Evolutionary conservation across 2,797 vertebrate species (phyloP), one percentile per base, ranked within the genome.

Genomic region (Anableps anableps): DNA sequence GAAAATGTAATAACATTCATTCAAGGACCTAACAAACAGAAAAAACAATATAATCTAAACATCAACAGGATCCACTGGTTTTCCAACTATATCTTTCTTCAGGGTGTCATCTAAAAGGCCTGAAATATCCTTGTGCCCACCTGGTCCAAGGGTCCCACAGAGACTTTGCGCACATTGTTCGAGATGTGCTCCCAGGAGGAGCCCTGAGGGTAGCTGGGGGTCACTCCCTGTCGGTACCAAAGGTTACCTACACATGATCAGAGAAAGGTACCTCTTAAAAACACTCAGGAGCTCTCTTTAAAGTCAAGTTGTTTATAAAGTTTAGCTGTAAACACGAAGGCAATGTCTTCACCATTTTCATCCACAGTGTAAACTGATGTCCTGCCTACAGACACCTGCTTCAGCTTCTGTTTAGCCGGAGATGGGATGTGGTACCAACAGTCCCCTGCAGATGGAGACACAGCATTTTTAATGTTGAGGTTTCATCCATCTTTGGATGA

Each of bases 371-470:
- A 97, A 55, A 99, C 96, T 0, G 98, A 97, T 0, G 97, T 99
- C 92, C 96, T 95, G n/a, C 99, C 99, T 0, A 99, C 97, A 0
- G 98, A 99, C 75, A 98, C 97, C 89, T 99, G 98, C 83, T 96
- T 97, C 76, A 99, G 84, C 91, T 97, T 98, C 92, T 99, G 98
- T 50, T 97, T 97, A 34, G 95, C 89, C 4, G 99, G 99, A 1
- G 98, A 96, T 0, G 98, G 97, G 85, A 99, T 98, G 88, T 99
- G 98, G 89, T 98, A 99, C 98, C 97, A 98, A 88, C 94, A 95
- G 76, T 97, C 97, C n/a, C 97, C 97, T 98, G 93, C 55, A 87
- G 86, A 85, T 85, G 87, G 83, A 85, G 75, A 88, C 72, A 88
- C 10, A 85, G 71, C 43, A 41, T 68, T 85, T 38, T 83, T 58